phyloP scores from a whole-genome alignment of 2,888 invertebrate genomes.

The Idaea biselata region DNA sequence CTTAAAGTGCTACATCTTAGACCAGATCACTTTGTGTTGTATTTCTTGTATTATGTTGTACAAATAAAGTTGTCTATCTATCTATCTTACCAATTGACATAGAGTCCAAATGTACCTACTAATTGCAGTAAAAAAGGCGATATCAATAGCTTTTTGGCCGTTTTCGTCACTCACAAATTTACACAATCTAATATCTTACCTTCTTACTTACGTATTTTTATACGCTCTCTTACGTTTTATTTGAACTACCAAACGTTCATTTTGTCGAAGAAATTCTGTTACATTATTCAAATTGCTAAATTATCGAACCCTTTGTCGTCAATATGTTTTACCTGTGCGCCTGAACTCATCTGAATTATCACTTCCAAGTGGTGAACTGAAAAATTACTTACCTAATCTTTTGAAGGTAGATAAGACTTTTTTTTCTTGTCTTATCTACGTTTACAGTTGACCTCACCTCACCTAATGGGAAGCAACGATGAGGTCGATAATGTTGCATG shows the following conservation, averaged over 20 bases:
- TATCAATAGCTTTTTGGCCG: background rate
- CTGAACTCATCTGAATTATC: background rate
- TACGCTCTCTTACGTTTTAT: background rate
- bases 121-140: background rate
- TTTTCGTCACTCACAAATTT: background rate
- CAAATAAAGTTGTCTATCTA: no score
- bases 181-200: background rate
- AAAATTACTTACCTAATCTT: background rate
- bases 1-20: no score
- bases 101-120: no score
- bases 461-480: no score
- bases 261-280: background rate
- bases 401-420: no score
- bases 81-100: no score
- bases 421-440: no score
- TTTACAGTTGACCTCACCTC: no score
- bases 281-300: background rate
- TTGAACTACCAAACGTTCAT: background rate
- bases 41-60: no score
- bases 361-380: background rate
- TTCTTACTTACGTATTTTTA: background rate
- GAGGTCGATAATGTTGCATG: no score
- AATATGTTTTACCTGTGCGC: background rate
- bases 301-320: conserved; percentile 1
- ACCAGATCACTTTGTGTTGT: no score